Conservation (phyloP, 2,797 vertebrate genomes). For the Botia almorhae region DNA sequence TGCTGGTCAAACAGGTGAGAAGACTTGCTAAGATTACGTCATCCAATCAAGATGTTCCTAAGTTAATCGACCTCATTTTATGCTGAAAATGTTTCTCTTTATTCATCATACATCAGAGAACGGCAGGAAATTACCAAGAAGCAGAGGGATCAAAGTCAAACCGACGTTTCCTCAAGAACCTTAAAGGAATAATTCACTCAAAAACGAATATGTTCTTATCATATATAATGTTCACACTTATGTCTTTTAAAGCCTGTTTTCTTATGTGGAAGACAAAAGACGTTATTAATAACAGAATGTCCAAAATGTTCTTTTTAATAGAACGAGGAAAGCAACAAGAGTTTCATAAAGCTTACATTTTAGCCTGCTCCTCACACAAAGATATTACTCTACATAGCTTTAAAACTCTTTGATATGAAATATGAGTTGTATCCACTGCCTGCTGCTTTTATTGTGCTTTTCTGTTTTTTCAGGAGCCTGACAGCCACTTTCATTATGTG, state of each 20-base stretch:
- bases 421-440: neutral
- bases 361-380: neutral
- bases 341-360: neutral
- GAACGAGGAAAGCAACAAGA: neutral
- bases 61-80: constrained; percentile 7
- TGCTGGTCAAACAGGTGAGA: neutral
- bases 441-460: neutral
- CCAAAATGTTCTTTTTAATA: neutral
- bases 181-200: neutral
- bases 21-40: neutral
- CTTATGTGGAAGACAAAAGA: neutral
- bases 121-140: neutral
- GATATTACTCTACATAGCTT: neutral
- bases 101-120: neutral
- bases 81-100: neutral
- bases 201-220: neutral
- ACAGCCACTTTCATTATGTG: neutral
- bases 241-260: neutral
- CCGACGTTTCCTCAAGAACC: neutral
- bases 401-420: neutral
- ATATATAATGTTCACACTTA: neutral
- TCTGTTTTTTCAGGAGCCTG: neutral
- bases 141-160: constrained; percentile 16
- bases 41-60: constrained; percentile 8
- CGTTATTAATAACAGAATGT: neutral